Evolutionary conservation across 2,888 invertebrate species (phyloP), one percentile per base, ranked within the genome.

Genomic region (Rhagium mordax): DNA sequence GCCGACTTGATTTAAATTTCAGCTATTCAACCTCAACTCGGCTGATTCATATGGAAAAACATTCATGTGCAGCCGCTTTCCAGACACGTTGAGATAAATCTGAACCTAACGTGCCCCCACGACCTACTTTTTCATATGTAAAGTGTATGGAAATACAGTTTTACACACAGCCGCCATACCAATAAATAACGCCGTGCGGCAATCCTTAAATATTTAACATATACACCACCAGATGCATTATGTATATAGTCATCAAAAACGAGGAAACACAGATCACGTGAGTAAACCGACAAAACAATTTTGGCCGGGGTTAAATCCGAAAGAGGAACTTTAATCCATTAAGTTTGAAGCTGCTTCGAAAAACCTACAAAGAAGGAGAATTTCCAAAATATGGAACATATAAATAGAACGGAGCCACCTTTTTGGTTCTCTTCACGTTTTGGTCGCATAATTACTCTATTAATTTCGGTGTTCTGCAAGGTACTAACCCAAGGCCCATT

Each of bases 41-140:
- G 47, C 47, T 41, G 57, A 33, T 67, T 21, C 67, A 24, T 41
- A 66, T 51, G 66, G 67, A 67, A 67, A 55, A 67, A 57, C 67
- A 67, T 67, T 67, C 57, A 67, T 67, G 57, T 57, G 67, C 41
- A 47, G 21, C 57, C 47, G 8, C 57, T 51, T 41, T 47, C 24
- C 67, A 20, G 67, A 67, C 57, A 57, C 20, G 49, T n/a, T 41
- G 57, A 59, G 67, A 67, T 67, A 67, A 57, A 67, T 57, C 67
- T 16, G 51, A 21, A n/a, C 24, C 62, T 7, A 51, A 51, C 27
- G 49, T 18, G 16, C 16, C 29, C 59, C 6, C 18, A 27, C 53
- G 51, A 24, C 27, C 51, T 24, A 57, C 67, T 67, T 67, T 67
- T 67, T 67, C 55, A 47, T 59, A 67, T 67, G 67, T 57, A 57